Conservation (phyloP, 2,113 vertebrate genomes). For the Bombycilla garrulus region DNA sequence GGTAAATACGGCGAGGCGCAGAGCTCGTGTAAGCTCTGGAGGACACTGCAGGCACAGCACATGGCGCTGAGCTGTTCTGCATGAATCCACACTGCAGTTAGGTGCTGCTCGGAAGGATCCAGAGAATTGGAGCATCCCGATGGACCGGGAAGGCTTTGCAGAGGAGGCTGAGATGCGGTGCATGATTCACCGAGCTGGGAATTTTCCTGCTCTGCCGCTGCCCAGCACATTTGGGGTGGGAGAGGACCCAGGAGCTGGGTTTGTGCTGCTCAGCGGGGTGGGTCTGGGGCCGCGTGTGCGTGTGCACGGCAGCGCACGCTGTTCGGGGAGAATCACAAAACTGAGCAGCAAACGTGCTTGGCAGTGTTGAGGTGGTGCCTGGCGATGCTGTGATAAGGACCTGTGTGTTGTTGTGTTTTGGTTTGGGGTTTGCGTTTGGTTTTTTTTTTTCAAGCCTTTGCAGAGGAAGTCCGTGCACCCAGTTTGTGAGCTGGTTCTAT, state of each 20-base stretch:
- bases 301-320: background rate
- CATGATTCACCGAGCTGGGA: background rate
- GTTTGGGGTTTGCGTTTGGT: conserved; percentile 12
- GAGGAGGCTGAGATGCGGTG: background rate
- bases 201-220: background rate
- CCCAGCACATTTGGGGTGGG: accelerated
- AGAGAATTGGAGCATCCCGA: background rate
- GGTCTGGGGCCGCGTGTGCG: background rate
- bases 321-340: background rate
- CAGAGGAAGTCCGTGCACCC: conserved; percentile 56
- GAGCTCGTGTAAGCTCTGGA: background rate
- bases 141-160: background rate
- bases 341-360: background rate
- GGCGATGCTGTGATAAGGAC: conserved; percentile 15
- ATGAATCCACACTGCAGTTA: background rate
- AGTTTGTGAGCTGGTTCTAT: background rate
- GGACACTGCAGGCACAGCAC: background rate
- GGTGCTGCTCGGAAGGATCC: background rate
- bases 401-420: conserved; percentile 28
- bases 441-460: background rate
- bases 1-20: conserved; percentile 14
- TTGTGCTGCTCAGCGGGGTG: background rate
- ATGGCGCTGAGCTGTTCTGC: background rate
- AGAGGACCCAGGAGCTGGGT: background rate
- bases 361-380: background rate